Conservation (phyloP, 2,888 invertebrate species). For the Argynnis bischoffii region DNA sequence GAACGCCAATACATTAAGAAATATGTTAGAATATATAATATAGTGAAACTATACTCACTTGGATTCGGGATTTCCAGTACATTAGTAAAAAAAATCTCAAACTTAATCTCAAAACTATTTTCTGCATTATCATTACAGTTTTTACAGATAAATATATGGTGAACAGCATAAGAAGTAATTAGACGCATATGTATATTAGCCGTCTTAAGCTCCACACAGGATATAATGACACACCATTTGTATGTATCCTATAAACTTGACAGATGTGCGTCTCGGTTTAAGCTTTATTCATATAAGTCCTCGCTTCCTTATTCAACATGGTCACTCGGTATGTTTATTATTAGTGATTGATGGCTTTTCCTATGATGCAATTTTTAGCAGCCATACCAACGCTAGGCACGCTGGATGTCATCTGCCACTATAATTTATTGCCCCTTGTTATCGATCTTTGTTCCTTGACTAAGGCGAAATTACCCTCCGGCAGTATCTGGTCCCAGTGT, state of each 20-base stretch:
- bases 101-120: background rate
- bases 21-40: no score
- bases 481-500: slow-evolving; percentile 14
- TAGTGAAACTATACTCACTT: no score
- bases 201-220: no score
- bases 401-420: slow-evolving; percentile 39
- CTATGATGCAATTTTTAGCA: slow-evolving; percentile 33
- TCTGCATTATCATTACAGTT: background rate
- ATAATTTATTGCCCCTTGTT: slow-evolving; percentile 51
- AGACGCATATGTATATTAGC: no score
- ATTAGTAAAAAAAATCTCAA: background rate
- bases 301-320: slow-evolving; percentile 40
- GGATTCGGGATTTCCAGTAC: background rate
- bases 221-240: slow-evolving; percentile 6
- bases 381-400: slow-evolving; percentile 23
- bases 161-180: background rate
- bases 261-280: background rate
- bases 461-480: slow-evolving; percentile 20
- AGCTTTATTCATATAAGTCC: slow-evolving; percentile 7
- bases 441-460: slow-evolving; percentile 28
- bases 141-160: slow-evolving; percentile 5
- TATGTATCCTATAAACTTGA: slow-evolving; percentile 7
- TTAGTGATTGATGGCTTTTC: slow-evolving; percentile 50
- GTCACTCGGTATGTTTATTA: slow-evolving; percentile 26
- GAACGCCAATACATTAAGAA: no score